These are phyloP conservation scores for Ctenosaura bakeri DNA, from an alignment of 2,797 vertebrate genomes.

Conservation along the genomic window DNA sequence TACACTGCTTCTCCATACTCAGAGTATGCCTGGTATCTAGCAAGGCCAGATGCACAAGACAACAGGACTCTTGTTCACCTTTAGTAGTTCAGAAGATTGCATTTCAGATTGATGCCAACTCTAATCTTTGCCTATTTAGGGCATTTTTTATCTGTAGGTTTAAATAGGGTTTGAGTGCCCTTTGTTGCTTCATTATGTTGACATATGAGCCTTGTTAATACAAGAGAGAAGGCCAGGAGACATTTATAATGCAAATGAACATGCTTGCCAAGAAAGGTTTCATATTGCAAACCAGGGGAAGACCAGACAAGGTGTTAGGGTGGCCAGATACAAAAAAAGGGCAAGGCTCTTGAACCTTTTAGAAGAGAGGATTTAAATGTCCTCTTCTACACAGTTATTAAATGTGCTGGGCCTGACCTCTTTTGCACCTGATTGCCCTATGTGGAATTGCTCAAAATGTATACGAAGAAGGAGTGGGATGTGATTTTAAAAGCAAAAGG, in stretches of 20 bases:
- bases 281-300: neutral
- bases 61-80: neutral
- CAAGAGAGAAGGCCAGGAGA: neutral
- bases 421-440: neutral
- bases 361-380: neutral
- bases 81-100: neutral
- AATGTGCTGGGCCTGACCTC: neutral
- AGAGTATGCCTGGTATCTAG: fast-evolving
- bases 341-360: neutral
- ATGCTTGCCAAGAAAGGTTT: neutral
- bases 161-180: neutral
- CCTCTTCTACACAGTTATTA: neutral
- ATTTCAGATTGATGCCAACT: neutral
- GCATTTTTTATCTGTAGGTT: neutral
- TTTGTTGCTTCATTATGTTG: neutral
- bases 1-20: conserved; percentile 7
- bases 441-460: neutral
- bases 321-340: neutral
- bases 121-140: neutral
- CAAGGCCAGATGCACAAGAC: neutral
- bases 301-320: neutral
- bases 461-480: neutral
- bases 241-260: neutral
- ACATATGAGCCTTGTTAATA: neutral
- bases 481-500: neutral